phyloP scores from a whole-genome alignment of 2,888 invertebrate species.

The Liposcelis brunnea region DNA sequence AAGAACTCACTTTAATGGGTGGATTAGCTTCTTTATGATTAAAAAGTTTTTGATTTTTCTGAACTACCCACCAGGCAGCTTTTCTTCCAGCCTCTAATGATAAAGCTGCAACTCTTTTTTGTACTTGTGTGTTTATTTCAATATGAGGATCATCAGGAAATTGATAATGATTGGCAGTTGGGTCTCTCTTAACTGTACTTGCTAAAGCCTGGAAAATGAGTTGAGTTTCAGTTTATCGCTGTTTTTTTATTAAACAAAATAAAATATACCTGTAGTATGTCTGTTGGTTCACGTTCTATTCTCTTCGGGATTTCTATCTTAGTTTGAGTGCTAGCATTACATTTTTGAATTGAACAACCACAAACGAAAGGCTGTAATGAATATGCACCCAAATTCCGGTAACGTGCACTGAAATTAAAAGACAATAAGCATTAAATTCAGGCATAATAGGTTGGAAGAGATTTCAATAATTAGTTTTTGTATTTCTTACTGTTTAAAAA shows the following conservation, averaged over 20 bases:
- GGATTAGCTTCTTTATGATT: constrained; percentile 44
- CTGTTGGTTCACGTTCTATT: constrained; percentile 62
- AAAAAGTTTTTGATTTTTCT: constrained; percentile 54
- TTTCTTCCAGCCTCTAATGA: constrained; percentile 73
- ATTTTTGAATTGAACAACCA: neutral
- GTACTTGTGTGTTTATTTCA: constrained; percentile 52
- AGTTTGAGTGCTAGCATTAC: neutral
- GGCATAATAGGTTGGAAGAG: too few species aligned
- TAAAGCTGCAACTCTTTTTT: constrained; percentile 55
- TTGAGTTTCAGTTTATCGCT: too few species aligned
- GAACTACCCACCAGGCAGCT: constrained; percentile 67
- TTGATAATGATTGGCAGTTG: constrained; percentile 74
- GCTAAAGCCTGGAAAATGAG: constrained; percentile 41
- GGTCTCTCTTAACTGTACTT: constrained; percentile 58
- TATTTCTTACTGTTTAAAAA: too few species aligned
- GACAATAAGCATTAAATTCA: too few species aligned
- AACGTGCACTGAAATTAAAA: too few species aligned
- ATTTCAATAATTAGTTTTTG: too few species aligned
- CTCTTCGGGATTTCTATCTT: constrained; percentile 44
- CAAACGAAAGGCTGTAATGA: too few species aligned
- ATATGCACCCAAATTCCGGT: too few species aligned
- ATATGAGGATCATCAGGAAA: constrained; percentile 85
- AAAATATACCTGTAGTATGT: constrained; percentile 43
- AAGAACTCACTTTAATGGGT: constrained; percentile 30
- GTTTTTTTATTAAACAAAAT: too few species aligned